These are phyloP conservation scores for Thaleichthys pacificus DNA, from an alignment of 2,797 vertebrate species.

Conservation along the genomic window DNA sequence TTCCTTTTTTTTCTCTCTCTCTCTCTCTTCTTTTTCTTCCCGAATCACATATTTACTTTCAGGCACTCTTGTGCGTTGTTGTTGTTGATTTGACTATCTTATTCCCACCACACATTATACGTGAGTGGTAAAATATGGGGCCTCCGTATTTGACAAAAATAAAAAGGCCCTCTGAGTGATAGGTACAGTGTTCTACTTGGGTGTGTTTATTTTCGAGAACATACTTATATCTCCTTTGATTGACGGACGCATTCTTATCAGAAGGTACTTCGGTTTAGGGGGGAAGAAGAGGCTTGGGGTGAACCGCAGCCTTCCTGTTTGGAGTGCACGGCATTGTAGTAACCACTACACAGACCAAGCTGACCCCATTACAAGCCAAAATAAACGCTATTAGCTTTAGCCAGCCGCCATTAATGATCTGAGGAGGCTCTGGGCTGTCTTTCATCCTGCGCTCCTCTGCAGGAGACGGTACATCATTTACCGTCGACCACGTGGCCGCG, in stretches of 20 bases:
- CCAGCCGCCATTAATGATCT: conserved; percentile 78
- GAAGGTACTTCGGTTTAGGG: conserved; percentile 14
- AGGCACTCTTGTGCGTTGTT: conserved; percentile 25
- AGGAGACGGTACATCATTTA: conserved; percentile 77
- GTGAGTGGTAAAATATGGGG: not conserved
- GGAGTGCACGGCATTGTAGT: conserved; percentile 45
- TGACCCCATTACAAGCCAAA: conserved; percentile 68
- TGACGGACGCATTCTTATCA: conserved; percentile 27
- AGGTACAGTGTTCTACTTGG: not conserved
- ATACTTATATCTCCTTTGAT: not conserved
- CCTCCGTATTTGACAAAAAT: not conserved
- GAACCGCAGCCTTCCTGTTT: conserved; percentile 56
- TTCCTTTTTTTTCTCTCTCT: too few species aligned
- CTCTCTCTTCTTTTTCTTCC: not conserved
- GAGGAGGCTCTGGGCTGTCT: conserved; percentile 70
- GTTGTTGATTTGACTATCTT: conserved; percentile 20
- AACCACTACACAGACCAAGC: conserved; percentile 60
- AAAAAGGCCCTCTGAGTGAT: not conserved
- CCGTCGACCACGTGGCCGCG: conserved; percentile 70
- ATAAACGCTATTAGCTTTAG: conserved; percentile 69
- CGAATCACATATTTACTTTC: conserved; percentile 26
- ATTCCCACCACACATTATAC: conserved; percentile 17
- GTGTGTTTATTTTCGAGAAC: not conserved
- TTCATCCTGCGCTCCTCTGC: conserved; percentile 74
- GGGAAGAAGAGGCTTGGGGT: conserved; percentile 35